These are phyloP conservation scores for Puffinus mauretanicus DNA, from an alignment of 2,113 vertebrate species.

Conservation along the genomic window DNA sequence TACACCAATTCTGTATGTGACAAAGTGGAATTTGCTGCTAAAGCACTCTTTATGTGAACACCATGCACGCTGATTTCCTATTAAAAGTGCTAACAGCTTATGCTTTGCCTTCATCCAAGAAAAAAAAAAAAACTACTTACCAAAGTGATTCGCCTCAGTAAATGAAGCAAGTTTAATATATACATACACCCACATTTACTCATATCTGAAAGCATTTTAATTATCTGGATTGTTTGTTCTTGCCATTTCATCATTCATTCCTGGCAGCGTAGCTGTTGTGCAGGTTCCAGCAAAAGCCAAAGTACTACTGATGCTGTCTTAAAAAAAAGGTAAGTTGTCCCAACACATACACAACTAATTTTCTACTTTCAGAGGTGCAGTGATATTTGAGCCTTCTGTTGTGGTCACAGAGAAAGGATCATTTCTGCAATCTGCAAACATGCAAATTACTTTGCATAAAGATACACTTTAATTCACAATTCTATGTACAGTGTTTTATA, in stretches of 20 bases:
- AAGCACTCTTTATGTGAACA: neutral
- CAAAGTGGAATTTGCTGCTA: neutral
- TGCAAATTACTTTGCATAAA: slow-evolving; percentile 48
- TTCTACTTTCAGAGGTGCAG: neutral
- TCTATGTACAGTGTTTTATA: slow-evolving; percentile 74
- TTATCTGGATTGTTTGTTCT: slow-evolving; percentile 5
- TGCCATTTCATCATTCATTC: neutral
- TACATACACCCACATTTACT: slow-evolving; percentile 1
- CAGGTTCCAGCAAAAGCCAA: neutral
- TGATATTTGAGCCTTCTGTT: neutral
- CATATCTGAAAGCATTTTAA: slow-evolving; percentile 46
- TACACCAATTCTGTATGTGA: neutral
- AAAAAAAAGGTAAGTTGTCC: neutral
- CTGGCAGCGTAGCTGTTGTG: neutral
- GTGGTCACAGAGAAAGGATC: neutral
- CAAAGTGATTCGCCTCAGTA: neutral
- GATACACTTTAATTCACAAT: slow-evolving; percentile 55
- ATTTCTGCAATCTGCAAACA: neutral
- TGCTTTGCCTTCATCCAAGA: neutral
- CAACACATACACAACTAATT: neutral
- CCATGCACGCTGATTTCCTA: neutral
- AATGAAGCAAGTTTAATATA: neutral
- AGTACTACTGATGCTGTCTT: neutral
- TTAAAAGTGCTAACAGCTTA: neutral
- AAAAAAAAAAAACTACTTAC: neutral